A percentile compares a stretch with the other conserved stretches of the same genome.
Evolutionary conservation across 35 echinoderm and acorn worm species (phyloP).

Genomic region (Holothuria glaberrima): DNA sequence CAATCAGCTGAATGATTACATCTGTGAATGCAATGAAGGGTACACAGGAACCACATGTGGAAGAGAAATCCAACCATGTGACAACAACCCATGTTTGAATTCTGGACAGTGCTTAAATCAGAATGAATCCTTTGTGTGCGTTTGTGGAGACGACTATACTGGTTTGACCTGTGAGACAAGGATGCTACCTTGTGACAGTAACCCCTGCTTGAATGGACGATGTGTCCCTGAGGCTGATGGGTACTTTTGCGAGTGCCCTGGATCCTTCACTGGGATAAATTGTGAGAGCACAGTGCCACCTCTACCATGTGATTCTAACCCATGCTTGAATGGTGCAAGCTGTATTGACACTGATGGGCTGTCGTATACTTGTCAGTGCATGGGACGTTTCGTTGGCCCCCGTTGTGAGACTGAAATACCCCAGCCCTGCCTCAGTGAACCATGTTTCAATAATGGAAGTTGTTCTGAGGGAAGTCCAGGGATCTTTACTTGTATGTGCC

Average conservation of each 20-base stretch:
- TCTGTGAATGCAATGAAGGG: constrained; percentile 58
- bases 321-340: constrained; percentile 71
- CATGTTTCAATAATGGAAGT: constrained; percentile 51
- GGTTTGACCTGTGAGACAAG: constrained; percentile 71
- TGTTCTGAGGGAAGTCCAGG: constrained; percentile 48
- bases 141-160: constrained; percentile 36
- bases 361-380: constrained; percentile 76
- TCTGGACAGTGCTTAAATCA: constrained; percentile 76
- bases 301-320: constrained; percentile 80
- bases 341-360: constrained; percentile 45
- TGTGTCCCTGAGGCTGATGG: constrained; percentile 65
- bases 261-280: constrained; percentile 62
- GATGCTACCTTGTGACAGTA: constrained; percentile 80
- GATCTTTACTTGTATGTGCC: constrained; percentile 45
- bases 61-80: constrained; percentile 73
- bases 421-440: constrained; percentile 66
- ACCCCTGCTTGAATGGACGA: constrained; percentile 75
- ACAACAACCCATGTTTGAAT: constrained; percentile 79
- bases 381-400: constrained; percentile 53
- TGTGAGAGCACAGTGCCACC: constrained; percentile 61
- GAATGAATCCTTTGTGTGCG: constrained; percentile 37
- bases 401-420: constrained; percentile 75
- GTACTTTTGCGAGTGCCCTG: constrained; percentile 69
- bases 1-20: constrained; percentile 43
- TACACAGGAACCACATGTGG: constrained; percentile 78